Conservation (phyloP, 2,797 vertebrate species). For the Melanotaenia parkinsoni region DNA sequence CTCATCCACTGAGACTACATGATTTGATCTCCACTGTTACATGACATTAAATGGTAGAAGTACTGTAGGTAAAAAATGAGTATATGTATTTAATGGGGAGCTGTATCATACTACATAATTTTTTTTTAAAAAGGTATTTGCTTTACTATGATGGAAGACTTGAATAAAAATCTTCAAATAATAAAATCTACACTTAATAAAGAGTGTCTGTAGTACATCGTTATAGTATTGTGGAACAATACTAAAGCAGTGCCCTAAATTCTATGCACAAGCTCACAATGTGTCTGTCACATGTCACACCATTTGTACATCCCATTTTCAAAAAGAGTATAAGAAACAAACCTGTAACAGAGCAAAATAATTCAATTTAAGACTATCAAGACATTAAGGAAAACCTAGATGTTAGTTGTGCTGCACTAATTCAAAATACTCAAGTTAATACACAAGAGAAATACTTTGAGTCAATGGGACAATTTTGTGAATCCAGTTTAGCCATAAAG, state of each 20-base stretch:
- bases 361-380: not conserved
- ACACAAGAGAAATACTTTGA: not conserved
- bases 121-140: not conserved
- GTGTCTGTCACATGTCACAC: no score
- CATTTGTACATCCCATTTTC: not conserved
- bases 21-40: not conserved
- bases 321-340: not conserved
- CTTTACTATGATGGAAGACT: not conserved
- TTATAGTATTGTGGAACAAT: no score
- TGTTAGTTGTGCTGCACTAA: not conserved
- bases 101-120: not conserved
- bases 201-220: no score
- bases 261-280: not conserved
- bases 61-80: not conserved
- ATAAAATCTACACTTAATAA: not conserved
- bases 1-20: conserved; percentile 1
- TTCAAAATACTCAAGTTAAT: not conserved
- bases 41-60: not conserved
- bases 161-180: not conserved
- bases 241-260: not conserved
- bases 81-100: not conserved
- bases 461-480: not conserved
- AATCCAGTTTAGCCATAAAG: not conserved
- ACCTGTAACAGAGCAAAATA: not conserved
- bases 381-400: not conserved